phyloP scores from a whole-genome alignment of 37 sponge, comb jelly and placozoan species.

The Tethya wilhelma region DNA sequence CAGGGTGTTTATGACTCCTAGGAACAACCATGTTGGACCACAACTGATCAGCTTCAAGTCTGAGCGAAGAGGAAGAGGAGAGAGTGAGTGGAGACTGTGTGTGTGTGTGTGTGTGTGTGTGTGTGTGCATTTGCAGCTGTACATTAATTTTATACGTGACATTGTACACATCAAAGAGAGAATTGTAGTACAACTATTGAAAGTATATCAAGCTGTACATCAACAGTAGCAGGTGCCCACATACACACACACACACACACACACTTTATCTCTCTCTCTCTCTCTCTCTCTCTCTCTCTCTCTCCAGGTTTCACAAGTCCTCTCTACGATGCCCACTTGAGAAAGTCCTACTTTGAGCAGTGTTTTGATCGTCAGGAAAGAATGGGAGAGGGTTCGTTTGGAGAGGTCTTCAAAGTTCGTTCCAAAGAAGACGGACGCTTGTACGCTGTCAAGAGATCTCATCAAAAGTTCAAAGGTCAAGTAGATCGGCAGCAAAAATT shows the following conservation, averaged over 20 bases:
- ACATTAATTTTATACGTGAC: not conserved
- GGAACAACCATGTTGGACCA: not conserved
- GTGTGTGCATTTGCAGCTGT: not conserved
- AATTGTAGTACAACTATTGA: not conserved
- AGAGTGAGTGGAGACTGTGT: too few relatives aligned
- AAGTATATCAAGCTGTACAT: not conserved
- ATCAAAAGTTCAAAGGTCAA: conserved; percentile 60
- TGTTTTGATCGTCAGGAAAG: conserved; percentile 74
- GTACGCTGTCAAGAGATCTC: conserved; percentile 91
- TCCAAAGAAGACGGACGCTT: conserved; percentile 69
- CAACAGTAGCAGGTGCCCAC: not conserved
- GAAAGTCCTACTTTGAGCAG: conserved; percentile 44
- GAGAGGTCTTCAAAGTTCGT: conserved; percentile 74
- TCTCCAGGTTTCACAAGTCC: conserved; percentile 44
- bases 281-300: too few relatives aligned
- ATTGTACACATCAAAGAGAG: not conserved
- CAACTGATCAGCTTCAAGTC: conserved; percentile 69
- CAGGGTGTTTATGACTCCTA: conserved; percentile 43
- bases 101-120: not conserved
- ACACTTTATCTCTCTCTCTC: too few relatives aligned
- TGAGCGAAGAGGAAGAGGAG: too few relatives aligned
- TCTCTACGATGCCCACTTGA: conserved; percentile 24
- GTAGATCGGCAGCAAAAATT: conserved; percentile 70
- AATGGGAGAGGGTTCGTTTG: conserved; percentile 91
- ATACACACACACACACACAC: conserved; percentile 1